Base-by-base conservation (phyloP, 2,113 vertebrate species). In the Ramphastos sulfuratus region DNA sequence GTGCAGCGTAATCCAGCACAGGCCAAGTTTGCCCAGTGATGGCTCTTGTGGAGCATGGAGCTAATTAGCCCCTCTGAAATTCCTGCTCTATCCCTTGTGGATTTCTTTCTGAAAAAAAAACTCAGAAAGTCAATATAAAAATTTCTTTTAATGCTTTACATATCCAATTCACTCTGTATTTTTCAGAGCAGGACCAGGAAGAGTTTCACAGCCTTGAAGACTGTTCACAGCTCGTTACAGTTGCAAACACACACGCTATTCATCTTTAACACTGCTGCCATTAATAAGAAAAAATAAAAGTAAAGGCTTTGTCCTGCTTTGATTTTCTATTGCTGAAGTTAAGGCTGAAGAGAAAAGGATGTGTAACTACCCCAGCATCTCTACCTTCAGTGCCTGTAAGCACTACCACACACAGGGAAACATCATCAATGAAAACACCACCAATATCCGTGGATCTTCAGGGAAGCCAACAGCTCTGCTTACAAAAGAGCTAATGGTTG, bases 31-130 rank as follows among this genome's bases (percentile, higher is more conserved):
- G 65, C 61, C 60, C 60, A 61, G 25, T 1, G n/a, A 31, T 50
- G 50, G 7, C 67, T 67, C 48, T 80, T 11, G 15, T 2, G 44
- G 28, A 81, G 6, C 2, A 1, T 5, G 55, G 5, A 78, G 54
- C 2, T 95, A 94, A 94, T 95, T 78, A 92, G 55, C 58, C 82
- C 76, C 79, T 91, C 61, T 88, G 93, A 87, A 95, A 94, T 78
- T 85, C 50, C n/a, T 78, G 10, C 61, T 44, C 2, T 0, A 17
- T 69, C 18, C 66, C 69, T 55, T 4, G 5, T 75, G 79, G 39
- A 50, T 85, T 93, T 88, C 46, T 37, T 52, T 75, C 69, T 83
- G 21, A n/a, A 71, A 78, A 87, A 27, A 3, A 46, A 46, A 72
- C 87, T 21, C 3, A 52, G 35, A 50, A 80, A 85, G 15, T 28